Conservation (phyloP, 2,888 invertebrate genomes). For the Caprella mutica region DNA sequence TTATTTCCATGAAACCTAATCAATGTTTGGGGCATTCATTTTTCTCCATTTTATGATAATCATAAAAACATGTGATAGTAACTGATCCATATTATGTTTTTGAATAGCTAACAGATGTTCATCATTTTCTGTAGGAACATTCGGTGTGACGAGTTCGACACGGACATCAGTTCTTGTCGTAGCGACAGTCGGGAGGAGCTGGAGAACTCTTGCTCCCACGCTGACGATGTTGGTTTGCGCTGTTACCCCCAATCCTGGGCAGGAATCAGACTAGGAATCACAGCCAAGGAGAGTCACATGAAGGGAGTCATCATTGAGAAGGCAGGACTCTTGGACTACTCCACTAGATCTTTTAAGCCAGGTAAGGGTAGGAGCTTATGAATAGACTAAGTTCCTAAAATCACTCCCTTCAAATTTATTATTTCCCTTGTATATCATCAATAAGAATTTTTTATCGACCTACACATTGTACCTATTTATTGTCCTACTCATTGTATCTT, state of each 20-base stretch:
- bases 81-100: no score
- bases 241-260: conserved; percentile 91
- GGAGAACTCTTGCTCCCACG: conserved; percentile 76
- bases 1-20: no score
- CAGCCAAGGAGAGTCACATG: conserved; percentile 73
- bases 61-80: no score
- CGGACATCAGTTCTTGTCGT: conserved; percentile 71
- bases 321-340: conserved; percentile 87
- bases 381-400: no score
- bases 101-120: no score
- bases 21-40: no score
- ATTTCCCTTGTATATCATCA: no score
- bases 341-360: conserved; percentile 73
- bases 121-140: conserved; percentile 73
- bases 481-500: no score
- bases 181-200: conserved; percentile 57
- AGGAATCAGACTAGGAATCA: conserved; percentile 75
- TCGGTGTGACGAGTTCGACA: conserved; percentile 77
- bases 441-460: no score
- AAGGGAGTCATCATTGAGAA: conserved; percentile 79
- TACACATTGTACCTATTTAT: no score
- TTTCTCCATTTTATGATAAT: no score
- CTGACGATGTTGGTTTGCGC: conserved; percentile 71
- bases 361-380: conserved; percentile 38
- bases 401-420: no score